These are phyloP conservation scores for Eristalinus aeneus DNA, from an alignment of 2,888 invertebrate genomes.

Conservation along the genomic window DNA sequence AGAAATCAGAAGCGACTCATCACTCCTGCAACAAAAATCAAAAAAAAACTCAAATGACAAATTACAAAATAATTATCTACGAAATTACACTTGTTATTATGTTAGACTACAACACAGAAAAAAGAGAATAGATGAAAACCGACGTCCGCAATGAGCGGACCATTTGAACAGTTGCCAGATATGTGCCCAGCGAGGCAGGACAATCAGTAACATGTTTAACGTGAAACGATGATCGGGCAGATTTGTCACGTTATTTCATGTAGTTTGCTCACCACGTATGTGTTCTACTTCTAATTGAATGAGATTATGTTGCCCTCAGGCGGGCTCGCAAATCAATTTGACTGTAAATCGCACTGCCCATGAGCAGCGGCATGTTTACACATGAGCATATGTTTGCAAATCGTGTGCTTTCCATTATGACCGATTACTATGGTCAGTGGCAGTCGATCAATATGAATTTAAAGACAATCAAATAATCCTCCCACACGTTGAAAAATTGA, in stretches of 20 bases:
- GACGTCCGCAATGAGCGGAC: constrained; percentile 3
- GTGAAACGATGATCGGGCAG: constrained; percentile 31
- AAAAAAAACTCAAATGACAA: constrained; percentile 28
- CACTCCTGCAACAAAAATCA: neutral
- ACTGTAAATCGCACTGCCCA: neutral
- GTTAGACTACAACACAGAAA: constrained; percentile 25
- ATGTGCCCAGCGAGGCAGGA: constrained; percentile 36
- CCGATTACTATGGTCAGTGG: neutral
- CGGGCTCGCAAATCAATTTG: constrained; percentile 13
- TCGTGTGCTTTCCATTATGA: neutral
- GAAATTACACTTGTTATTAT: constrained; percentile 49
- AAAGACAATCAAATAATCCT: neutral
- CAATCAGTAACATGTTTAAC: constrained; percentile 52
- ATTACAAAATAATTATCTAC: constrained; percentile 43
- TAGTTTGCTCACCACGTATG: constrained; percentile 6
- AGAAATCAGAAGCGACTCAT: neutral
- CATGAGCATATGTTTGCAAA: neutral
- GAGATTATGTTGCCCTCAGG: constrained; percentile 19
- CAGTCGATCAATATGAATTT: neutral
- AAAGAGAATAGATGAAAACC: neutral
- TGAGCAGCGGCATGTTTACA: constrained; percentile 7
- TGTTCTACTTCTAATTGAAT: constrained; percentile 27
- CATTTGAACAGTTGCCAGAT: constrained; percentile 61
- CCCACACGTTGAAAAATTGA: neutral
- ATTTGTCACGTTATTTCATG: constrained; percentile 58